A percentile compares a stretch with the other conserved stretches of the same genome.
Evolutionary conservation across 2,113 vertebrate species (phyloP).

Genomic region (Rhipidura dahli): DNA sequence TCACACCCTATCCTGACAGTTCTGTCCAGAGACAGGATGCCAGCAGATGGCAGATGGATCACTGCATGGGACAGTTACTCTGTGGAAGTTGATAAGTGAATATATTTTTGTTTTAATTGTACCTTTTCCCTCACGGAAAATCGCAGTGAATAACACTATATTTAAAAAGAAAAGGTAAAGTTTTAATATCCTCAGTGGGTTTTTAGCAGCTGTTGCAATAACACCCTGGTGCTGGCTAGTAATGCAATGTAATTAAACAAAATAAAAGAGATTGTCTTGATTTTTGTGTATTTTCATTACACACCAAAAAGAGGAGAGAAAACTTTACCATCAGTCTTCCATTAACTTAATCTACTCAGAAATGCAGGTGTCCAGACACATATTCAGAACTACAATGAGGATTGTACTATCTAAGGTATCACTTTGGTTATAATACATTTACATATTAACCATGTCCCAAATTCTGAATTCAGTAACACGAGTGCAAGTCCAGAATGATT

Average conservation of each 20-base stretch:
- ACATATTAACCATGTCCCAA: not conserved
- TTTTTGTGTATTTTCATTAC: not conserved
- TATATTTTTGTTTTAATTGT: not conserved
- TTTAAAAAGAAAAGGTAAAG: not conserved
- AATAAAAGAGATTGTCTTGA: not conserved
- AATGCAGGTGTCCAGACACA: not conserved
- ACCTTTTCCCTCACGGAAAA: not conserved
- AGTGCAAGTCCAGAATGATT: not conserved
- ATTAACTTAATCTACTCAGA: not conserved
- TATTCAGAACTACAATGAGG: not conserved
- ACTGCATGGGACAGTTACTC: not conserved
- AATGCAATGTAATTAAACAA: not conserved
- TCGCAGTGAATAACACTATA: not conserved
- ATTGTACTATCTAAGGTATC: not conserved
- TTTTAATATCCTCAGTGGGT: not conserved
- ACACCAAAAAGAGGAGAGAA: not conserved
- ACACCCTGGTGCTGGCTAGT: not conserved
- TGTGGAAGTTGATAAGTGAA: not conserved
- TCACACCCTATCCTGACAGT: not conserved
- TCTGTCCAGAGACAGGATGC: not conserved
- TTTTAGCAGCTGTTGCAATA: not conserved
- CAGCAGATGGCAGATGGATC: conserved; percentile 14
- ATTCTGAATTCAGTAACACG: not conserved
- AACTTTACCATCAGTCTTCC: not conserved
- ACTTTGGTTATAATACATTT: not conserved